A percentile compares a stretch with the other conserved stretches of the same genome.
These are phyloP conservation scores for Antechinus flavipes DNA, from an alignment of 2,113 vertebrate species.

Conservation along the genomic window DNA sequence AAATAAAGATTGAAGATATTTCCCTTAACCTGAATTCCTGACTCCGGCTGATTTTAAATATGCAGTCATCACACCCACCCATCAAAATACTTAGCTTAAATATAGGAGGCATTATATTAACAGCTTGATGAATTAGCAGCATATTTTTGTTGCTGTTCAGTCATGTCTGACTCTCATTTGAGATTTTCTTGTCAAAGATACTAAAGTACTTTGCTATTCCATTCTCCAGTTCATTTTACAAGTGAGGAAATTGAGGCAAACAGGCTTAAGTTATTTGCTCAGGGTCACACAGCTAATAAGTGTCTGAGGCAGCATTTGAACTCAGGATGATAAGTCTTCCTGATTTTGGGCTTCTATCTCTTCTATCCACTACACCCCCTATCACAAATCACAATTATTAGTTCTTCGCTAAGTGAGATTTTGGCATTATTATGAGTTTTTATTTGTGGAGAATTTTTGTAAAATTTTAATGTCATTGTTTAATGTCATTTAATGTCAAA, in stretches of 20 bases:
- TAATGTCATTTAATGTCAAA: background rate
- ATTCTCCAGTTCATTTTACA: background rate
- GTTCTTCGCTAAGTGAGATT: background rate
- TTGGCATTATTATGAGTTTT: background rate
- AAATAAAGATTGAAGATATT: no score
- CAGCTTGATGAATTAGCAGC: background rate
- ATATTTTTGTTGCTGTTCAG: background rate
- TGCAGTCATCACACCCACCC: no score
- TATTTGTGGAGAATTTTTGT: background rate
- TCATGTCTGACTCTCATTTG: background rate
- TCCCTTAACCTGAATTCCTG: no score
- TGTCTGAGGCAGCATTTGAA: background rate
- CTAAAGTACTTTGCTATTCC: background rate
- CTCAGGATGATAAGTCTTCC: background rate
- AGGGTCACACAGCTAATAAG: background rate
- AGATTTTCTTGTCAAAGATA: background rate
- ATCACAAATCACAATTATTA: background rate
- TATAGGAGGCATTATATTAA: background rate
- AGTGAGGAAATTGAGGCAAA: background rate
- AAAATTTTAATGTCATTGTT: background rate
- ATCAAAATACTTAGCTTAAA: background rate
- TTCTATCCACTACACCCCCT: background rate
- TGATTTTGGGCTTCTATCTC: background rate
- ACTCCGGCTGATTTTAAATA: no score
- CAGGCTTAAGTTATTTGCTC: background rate